Evolutionary conservation across 2,888 invertebrate species (phyloP).

Genomic region (Chrysopilus asiliformis): DNA sequence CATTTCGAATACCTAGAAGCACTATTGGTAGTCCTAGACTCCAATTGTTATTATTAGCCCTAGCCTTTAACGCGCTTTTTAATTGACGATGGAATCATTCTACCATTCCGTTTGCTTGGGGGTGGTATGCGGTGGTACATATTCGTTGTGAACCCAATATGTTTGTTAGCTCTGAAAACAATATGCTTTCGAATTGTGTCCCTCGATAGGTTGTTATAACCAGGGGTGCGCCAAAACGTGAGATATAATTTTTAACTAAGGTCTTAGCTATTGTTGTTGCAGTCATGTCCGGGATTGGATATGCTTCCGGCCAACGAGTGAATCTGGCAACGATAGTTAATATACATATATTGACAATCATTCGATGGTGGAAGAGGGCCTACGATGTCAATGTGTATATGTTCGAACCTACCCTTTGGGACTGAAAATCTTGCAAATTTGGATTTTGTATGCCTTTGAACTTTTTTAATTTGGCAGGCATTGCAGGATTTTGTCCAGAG

Average conservation of each 20-base stretch:
- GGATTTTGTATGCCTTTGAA: neutral
- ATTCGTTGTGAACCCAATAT: slow-evolving; percentile 19
- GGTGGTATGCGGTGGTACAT: slow-evolving; percentile 23
- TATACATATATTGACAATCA: neutral
- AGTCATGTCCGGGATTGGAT: neutral
- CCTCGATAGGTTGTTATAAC: slow-evolving; percentile 1
- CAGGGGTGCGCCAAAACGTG: neutral
- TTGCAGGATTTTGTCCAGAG: neutral
- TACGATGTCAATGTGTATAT: neutral
- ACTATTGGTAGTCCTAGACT: too few species aligned
- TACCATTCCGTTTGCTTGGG: slow-evolving; percentile 26
- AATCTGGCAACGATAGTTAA: neutral
- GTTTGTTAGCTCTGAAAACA: slow-evolving; percentile 11
- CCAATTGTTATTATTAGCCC: slow-evolving; percentile 11
- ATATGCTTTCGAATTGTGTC: neutral
- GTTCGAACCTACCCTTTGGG: neutral
- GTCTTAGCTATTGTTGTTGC: neutral
- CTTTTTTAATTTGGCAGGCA: neutral
- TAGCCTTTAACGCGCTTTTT: slow-evolving; percentile 23
- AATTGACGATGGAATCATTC: slow-evolving; percentile 28
- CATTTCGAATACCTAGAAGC: too few species aligned
- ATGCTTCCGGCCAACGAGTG: too few species aligned
- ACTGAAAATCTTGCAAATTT: neutral
- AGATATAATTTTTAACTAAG: neutral
- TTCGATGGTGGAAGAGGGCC: neutral